phyloP scores from a whole-genome alignment of 2,797 vertebrate genomes.

The Champsocephalus gunnari region DNA sequence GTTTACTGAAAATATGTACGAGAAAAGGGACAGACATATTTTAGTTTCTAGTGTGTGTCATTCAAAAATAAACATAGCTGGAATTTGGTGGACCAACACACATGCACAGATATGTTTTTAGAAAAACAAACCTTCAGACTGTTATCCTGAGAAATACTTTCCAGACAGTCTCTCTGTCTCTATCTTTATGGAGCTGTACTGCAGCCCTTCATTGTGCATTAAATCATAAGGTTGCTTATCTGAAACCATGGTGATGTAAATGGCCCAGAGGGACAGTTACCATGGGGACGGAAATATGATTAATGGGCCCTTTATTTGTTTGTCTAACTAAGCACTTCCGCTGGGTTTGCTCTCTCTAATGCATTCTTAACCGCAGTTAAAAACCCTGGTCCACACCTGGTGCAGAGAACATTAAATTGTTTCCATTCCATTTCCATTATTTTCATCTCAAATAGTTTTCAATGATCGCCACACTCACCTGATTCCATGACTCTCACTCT shows the following conservation, averaged over 20 bases:
- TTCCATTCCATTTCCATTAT: conserved; percentile 12
- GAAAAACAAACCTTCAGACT: conserved; percentile 43
- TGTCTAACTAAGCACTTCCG: conserved; percentile 65
- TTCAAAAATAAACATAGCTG: conserved; percentile 72
- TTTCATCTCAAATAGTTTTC: conserved; percentile 10
- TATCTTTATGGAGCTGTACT: conserved; percentile 25
- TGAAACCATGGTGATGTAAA: conserved; percentile 62
- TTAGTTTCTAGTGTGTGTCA: conserved; percentile 52
- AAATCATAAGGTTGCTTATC: conserved; percentile 63
- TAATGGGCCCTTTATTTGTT: conserved; percentile 68
- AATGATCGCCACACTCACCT: conserved; percentile 19
- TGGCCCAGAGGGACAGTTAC: conserved; percentile 61
- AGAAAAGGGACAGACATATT: conserved; percentile 53
- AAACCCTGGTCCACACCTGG: conserved; percentile 51
- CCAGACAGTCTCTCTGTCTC: conserved; percentile 2
- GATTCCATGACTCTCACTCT: conserved; percentile 24
- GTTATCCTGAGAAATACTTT: conserved; percentile 45
- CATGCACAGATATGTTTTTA: conserved; percentile 58
- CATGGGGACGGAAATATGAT: conserved; percentile 72
- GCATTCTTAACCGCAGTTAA: conserved; percentile 57
- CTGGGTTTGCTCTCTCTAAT: conserved; percentile 54
- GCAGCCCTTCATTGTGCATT: conserved; percentile 34
- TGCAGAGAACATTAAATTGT: conserved; percentile 42
- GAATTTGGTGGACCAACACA: conserved; percentile 57
- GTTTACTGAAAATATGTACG: conserved; percentile 69